Conservation (phyloP, 2,797 vertebrate species). For the Coregonus ussuriensis region DNA sequence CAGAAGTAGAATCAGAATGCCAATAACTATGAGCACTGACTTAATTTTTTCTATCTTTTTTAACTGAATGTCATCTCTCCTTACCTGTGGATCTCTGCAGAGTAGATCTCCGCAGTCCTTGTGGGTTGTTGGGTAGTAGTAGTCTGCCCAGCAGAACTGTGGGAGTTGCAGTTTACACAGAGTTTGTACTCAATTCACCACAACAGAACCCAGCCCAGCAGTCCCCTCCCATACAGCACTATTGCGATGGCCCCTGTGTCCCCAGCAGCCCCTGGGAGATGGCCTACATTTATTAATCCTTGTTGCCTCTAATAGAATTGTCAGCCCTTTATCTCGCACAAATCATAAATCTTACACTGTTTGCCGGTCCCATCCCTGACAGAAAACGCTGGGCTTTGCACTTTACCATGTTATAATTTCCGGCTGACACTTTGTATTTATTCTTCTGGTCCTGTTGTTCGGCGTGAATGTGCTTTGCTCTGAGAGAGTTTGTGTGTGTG, state of each 20-base stretch:
- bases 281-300: slow-evolving; percentile 33
- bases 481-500: neutral
- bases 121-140: neutral
- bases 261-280: neutral
- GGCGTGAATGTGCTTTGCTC: slow-evolving; percentile 3
- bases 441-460: slow-evolving; percentile 2
- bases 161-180: slow-evolving; percentile 4
- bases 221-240: neutral
- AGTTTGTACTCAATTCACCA: neutral
- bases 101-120: neutral
- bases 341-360: slow-evolving; percentile 29
- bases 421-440: slow-evolving; percentile 22
- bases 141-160: neutral
- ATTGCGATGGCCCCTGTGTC: neutral
- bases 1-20: neutral
- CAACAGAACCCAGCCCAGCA: neutral
- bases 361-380: slow-evolving; percentile 25
- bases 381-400: slow-evolving; percentile 35
- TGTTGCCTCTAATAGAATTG: slow-evolving; percentile 39
- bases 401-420: slow-evolving; percentile 23
- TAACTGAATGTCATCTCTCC: neutral
- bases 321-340: slow-evolving; percentile 30
- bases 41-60: neutral
- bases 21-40: neutral
- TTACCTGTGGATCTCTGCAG: neutral